These are phyloP conservation scores for Mimas tiliae DNA, from an alignment of 2,888 invertebrate genomes.

Conservation along the genomic window DNA sequence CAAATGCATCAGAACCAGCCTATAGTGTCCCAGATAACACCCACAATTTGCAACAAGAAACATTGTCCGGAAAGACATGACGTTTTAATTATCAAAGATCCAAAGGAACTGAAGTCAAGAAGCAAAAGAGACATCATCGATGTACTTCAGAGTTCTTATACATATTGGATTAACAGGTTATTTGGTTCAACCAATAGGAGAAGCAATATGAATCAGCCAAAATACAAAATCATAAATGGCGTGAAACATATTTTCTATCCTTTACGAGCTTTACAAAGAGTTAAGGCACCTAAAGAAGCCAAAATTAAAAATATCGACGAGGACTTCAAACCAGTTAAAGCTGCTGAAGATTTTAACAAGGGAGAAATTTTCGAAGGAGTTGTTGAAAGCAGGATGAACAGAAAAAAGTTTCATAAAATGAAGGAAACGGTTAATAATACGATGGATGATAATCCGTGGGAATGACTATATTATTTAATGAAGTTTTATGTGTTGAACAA, in stretches of 20 bases:
- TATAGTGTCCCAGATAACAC: conserved; percentile 56
- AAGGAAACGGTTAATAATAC: conserved; percentile 67
- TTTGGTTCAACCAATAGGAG: conserved; percentile 55
- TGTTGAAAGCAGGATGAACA: conserved; percentile 63
- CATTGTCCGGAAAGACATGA: conserved; percentile 2
- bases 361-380: conserved; percentile 71
- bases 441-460: conserved; percentile 75
- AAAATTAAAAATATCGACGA: conserved; percentile 47
- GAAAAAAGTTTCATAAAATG: conserved; percentile 64
- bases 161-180: conserved; percentile 66
- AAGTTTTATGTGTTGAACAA: conserved; percentile 74
- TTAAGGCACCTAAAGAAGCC: conserved; percentile 57
- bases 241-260: conserved; percentile 71
- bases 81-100: conserved; percentile 36
- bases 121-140: conserved; percentile 66
- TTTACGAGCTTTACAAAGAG: conserved; percentile 49
- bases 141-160: conserved; percentile 63
- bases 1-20: conserved; percentile 52
- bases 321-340: conserved; percentile 50
- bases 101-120: conserved; percentile 54
- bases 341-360: conserved; percentile 72
- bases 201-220: conserved; percentile 54
- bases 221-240: conserved; percentile 68
- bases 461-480: conserved; percentile 81
- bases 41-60: conserved; percentile 31